A percentile compares a stretch with the other conserved stretches of the same genome.
phyloP scores from a whole-genome alignment of 2,888 invertebrate species.

The Agonum fuliginosum region DNA sequence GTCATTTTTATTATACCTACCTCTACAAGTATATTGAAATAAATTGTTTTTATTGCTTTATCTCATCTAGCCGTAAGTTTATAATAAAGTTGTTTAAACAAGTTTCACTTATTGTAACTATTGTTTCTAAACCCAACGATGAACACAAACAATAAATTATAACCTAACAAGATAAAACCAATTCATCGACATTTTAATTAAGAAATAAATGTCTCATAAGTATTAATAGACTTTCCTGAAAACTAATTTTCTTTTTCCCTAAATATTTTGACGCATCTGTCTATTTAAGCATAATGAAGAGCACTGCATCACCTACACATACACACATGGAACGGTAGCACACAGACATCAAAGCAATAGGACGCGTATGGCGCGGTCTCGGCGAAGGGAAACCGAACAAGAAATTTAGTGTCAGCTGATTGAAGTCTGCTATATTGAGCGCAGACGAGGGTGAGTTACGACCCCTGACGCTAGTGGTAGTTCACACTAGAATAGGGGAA shows the following conservation, averaged over 20 bases:
- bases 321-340: not conserved
- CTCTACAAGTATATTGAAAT: too few species aligned
- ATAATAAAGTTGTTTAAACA: constrained; percentile 21
- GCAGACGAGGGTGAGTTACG: constrained; percentile 1
- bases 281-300: constrained; percentile 54
- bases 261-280: constrained; percentile 56
- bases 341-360: constrained; percentile 1
- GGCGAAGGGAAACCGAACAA: constrained; percentile 40
- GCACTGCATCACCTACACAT: constrained; percentile 23
- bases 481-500: not conserved
- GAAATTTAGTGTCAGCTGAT: constrained; percentile 55
- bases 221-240: constrained; percentile 19
- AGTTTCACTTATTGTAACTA: not conserved
- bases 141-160: too few species aligned
- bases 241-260: constrained; percentile 50
- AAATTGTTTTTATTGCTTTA: constrained; percentile 35
- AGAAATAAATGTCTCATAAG: too few species aligned
- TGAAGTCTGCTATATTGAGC: constrained; percentile 51
- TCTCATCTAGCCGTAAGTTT: not conserved
- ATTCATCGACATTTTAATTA: too few species aligned
- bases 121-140: constrained; percentile 1
- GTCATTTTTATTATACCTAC: constrained; percentile 29
- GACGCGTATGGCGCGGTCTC: not conserved
- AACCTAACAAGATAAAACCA: too few species aligned
- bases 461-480: not conserved